Evolutionary conservation across 2,113 vertebrate species (phyloP).

Genomic region (Numenius arquata): DNA sequence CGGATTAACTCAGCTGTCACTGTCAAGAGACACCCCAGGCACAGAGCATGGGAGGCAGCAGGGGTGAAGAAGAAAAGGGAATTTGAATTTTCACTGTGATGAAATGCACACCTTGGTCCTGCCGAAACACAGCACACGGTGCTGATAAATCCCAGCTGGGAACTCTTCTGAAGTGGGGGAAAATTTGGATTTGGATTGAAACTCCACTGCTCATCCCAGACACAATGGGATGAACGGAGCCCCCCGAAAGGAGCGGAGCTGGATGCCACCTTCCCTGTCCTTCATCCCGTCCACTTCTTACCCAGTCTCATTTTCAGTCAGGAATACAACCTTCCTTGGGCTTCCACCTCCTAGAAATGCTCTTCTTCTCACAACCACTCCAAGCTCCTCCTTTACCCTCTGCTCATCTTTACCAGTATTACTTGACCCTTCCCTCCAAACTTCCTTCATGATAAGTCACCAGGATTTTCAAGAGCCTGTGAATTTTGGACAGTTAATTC

Average conservation of each 20-base stretch:
- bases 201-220: neutral
- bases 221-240: accelerated
- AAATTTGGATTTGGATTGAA: neutral
- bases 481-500: neutral
- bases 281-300: neutral
- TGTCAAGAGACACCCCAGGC: neutral
- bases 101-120: neutral
- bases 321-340: neutral
- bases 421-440: neutral
- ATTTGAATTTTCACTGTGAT: neutral
- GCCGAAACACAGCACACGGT: accelerated
- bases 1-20: neutral
- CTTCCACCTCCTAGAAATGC: neutral
- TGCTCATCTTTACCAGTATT: neutral
- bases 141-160: neutral
- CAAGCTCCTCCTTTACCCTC: neutral
- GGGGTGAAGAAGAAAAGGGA: neutral
- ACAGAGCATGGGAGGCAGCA: neutral
- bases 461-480: neutral
- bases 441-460: neutral
- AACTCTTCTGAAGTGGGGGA: neutral
- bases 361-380: neutral
- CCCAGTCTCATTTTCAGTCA: neutral
- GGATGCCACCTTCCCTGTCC: neutral
- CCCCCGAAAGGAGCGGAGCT: neutral